phyloP scores from a whole-genome alignment of 2,797 vertebrate genomes.

The Pangasius krempfi region DNA sequence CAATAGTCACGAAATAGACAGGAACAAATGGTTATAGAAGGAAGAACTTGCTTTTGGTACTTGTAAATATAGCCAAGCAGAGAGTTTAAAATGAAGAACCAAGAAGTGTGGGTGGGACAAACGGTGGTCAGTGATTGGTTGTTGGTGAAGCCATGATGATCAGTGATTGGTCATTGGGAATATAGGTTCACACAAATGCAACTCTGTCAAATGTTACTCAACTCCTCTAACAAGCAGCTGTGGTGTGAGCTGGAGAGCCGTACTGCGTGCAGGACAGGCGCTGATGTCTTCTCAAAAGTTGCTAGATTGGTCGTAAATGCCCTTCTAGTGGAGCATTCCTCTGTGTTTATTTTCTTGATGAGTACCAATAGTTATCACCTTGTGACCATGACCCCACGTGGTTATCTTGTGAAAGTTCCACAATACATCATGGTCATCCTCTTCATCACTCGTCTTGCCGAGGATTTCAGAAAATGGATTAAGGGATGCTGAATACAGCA shows the following conservation, averaged over 20 bases:
- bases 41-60: not conserved
- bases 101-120: not conserved
- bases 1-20: not conserved
- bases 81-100: not conserved
- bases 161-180: not conserved
- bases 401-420: not conserved
- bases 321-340: not conserved
- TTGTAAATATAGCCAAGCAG: not conserved
- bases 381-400: not conserved
- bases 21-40: not conserved
- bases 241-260: not conserved
- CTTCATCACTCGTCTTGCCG: no score
- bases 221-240: not conserved
- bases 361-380: not conserved
- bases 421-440: not conserved
- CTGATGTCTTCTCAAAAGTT: not conserved
- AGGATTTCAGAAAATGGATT: not conserved
- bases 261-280: not conserved
- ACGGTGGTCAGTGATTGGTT: not conserved
- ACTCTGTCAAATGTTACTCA: not conserved
- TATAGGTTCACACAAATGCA: not conserved
- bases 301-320: not conserved
- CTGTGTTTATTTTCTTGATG: not conserved
- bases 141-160: not conserved
- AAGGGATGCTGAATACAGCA: not conserved